Conservation (phyloP, 2,888 invertebrate species). For the Spisula subtruncata region DNA sequence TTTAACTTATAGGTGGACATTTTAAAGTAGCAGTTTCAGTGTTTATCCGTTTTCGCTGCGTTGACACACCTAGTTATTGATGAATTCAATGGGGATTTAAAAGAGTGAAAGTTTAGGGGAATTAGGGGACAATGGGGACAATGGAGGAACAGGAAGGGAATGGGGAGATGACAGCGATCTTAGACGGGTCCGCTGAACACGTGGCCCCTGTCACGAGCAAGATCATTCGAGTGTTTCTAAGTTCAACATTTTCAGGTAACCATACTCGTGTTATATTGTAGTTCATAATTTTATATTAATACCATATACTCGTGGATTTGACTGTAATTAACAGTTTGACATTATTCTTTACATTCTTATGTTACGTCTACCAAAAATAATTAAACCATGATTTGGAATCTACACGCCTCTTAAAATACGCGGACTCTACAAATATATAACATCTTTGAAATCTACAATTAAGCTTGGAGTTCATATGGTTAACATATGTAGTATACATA, state of each 20-base stretch:
- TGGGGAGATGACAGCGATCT: slow-evolving; percentile 41
- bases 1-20: background rate
- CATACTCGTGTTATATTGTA: background rate
- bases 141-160: slow-evolving; percentile 33
- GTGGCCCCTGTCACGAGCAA: slow-evolving; percentile 56
- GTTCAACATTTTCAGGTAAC: slow-evolving; percentile 72
- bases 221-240: slow-evolving; percentile 69
- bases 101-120: background rate
- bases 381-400: too few relatives aligned
- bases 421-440: too few relatives aligned
- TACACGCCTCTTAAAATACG: too few relatives aligned
- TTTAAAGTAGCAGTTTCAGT: background rate
- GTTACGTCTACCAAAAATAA: too few relatives aligned
- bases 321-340: too few relatives aligned
- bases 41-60: background rate
- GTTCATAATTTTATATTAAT: too few relatives aligned
- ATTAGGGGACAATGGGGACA: background rate
- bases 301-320: too few relatives aligned
- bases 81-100: slow-evolving; percentile 15
- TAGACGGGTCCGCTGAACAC: slow-evolving; percentile 64
- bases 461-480: too few relatives aligned
- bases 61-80: background rate
- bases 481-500: too few relatives aligned
- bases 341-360: too few relatives aligned
- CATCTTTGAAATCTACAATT: too few relatives aligned